A percentile compares a stretch with the other conserved stretches of the same genome.
Conservation (phyloP, 2,113 vertebrate genomes). For the Xenopus tropicalis region UCB_Xtro_10.0 CM004445.2:40400501-40401000, state of each 20-base stretch:
- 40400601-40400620: conserved; percentile 1
- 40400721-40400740: background rate
- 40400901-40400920: too few relatives aligned
- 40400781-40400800: background rate
- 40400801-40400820: background rate
- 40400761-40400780: background rate
- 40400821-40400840: background rate
- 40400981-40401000: too few relatives aligned
- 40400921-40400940: too few relatives aligned
- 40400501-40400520: conserved; percentile 36
- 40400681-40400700: background rate
- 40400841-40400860: background rate
- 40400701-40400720: background rate
- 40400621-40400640: background rate
- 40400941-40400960: background rate
- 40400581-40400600: conserved; percentile 10
- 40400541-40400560: conserved; percentile 25
- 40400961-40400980: background rate
- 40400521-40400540: conserved; percentile 29
- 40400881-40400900: too few relatives aligned
- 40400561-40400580: conserved; percentile 29
- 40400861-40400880: background rate
- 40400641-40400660: background rate
- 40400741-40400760: background rate
- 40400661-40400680: background rate